Evolutionary conservation across 1,140 invertebrate species (phyloP).

Genomic region (Diorhabda elongata): DNA sequence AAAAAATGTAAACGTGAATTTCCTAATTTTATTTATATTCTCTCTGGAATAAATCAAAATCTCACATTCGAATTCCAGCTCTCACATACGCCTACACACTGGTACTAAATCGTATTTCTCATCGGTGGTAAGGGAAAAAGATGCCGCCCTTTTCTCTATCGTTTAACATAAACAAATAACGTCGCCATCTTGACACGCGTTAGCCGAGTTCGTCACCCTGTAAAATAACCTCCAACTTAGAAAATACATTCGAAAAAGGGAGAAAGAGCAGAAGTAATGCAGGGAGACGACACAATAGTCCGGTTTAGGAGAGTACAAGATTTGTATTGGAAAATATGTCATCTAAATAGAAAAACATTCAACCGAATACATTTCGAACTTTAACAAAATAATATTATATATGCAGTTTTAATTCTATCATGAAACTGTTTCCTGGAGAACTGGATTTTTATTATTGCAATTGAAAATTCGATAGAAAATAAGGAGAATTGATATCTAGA

Average conservation of each 20-base stretch:
- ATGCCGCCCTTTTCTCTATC: not conserved
- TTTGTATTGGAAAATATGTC: no score
- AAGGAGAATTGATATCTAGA: no score
- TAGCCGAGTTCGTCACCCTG: constrained; percentile 19
- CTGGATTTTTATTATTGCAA: no score
- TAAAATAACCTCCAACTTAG: constrained; percentile 17
- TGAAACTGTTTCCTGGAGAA: no score
- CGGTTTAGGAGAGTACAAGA: not conserved
- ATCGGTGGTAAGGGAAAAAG: not conserved
- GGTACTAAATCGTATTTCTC: not conserved
- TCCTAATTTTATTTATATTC: no score
- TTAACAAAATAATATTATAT: no score
- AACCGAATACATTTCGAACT: no score
- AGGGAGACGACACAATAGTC: not conserved
- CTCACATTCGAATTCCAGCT: not conserved
- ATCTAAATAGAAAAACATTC: no score
- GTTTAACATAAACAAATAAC: not conserved
- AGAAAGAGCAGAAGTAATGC: constrained; percentile 11
- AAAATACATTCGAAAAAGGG: constrained; percentile 14
- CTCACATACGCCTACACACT: not conserved
- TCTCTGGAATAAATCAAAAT: no score
- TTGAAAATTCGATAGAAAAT: no score
- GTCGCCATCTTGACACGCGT: constrained; percentile 15
- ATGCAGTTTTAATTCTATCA: no score
- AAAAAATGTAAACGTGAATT: no score